Percentiles rank a stretch among this genome's conserved stretches.
Conservation (phyloP, 2,113 vertebrate species). For the human (Homo sapiens) region GRCh38 chr1:102787501-102788000, state of each 20-base stretch:
- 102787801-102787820: not conserved
- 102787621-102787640: not conserved
- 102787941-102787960: not conserved
- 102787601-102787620: not conserved
- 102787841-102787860: not conserved
- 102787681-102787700: not conserved
- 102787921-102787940: too few relatives aligned
- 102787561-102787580: not conserved
- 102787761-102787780: not conserved
- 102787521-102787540: not conserved
- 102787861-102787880: not conserved
- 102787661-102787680: too few relatives aligned
- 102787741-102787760: not conserved
- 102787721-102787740: not conserved
- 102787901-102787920: not conserved
- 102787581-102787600: not conserved
- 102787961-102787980: not conserved
- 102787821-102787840: not conserved
- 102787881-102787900: not conserved
- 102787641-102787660: accelerated
- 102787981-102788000: not conserved
- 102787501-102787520: not conserved
- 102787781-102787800: not conserved
- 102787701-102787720: not conserved
- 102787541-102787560: not conserved